Percentiles rank a stretch among this genome's conserved stretches.
These are phyloP conservation scores for Notarius quadriscutis DNA, from an alignment of 2,113 vertebrate species.

Conservation along the genomic window DNA sequence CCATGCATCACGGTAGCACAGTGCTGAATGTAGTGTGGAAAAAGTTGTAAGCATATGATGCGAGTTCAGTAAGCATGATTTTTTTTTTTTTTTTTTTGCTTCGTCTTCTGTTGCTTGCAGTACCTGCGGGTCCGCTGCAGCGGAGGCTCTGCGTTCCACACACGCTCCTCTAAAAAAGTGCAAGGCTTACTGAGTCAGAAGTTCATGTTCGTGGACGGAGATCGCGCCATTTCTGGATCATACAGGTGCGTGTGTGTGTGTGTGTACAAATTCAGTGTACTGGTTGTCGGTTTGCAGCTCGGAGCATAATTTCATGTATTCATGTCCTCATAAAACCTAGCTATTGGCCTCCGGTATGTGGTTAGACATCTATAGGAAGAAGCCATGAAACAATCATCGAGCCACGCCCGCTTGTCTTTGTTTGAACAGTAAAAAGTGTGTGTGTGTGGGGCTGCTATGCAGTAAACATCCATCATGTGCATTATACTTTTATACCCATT, in stretches of 20 bases:
- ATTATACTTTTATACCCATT: background rate
- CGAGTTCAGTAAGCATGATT: background rate
- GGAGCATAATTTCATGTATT: background rate
- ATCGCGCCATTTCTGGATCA: slow-evolving; percentile 88
- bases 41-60: background rate
- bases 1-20: background rate
- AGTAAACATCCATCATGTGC: background rate
- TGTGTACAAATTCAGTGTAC: background rate
- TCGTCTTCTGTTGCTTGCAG: slow-evolving; percentile 61
- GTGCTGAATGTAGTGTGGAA: background rate
- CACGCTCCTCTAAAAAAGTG: slow-evolving; percentile 84
- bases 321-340: background rate
- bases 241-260: slow-evolving; percentile 80
- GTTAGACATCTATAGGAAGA: background rate
- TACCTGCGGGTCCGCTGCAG: slow-evolving; percentile 86
- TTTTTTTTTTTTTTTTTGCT: background rate
- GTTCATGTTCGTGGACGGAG: slow-evolving; percentile 94
- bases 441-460: too few species aligned
- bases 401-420: background rate
- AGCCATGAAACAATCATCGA: too few species aligned
- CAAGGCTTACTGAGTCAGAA: slow-evolving; percentile 85
- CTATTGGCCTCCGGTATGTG: background rate
- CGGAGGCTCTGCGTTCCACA: slow-evolving; percentile 86
- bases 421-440: background rate
- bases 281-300: too few species aligned